Evolutionary conservation across 2,797 vertebrate species (phyloP), one percentile per base, ranked within the genome.

Genomic region (Paguma larvata): DNA sequence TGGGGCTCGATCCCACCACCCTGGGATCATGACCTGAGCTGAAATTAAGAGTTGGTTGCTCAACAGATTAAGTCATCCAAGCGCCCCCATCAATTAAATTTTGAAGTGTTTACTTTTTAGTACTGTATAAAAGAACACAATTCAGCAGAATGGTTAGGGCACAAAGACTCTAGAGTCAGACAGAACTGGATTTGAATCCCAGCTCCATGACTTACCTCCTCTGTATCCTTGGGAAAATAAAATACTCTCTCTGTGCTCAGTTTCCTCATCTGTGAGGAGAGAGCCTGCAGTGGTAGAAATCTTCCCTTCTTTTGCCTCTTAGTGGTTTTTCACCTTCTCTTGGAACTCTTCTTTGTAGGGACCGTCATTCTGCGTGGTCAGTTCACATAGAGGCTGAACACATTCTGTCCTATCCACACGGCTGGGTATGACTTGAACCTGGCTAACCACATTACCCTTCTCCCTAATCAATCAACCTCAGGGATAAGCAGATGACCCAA

Each of bases 201-300:
- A 67, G 41, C 1, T 89, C 32, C 27, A 25, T 80, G 13, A 85
- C 32, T 83, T 65, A 65, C 6, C 25, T 82, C 21, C 11, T 53
- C 44, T 65, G 21, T 70, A 13, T 75, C 46, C n/a, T 70, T 75
- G 41, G 51, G 59, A 12, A 91, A 87, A 92, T 83, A 12, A 91
- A 88, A 56, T 56, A 19, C 44, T 34, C 48, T 88, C 34, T 91
- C 53, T 85, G 19, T 82, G 48, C 44, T 63, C 41, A 70, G 34
- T 89, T 97, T 91, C 27, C 14, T 90, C n/a, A 30, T 67, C 41
- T 95, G 34, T 62, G 72, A 84, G 68, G 21, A 80, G 65, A 67
- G 68, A 73, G 0, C 41, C 15, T 27, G 34, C 19, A 46, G 19
- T 77, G 56, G 27, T 46, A 72, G 34, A 87, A 85, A 38, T 46